Base-by-base conservation (phyloP, 2,888 invertebrate genomes). In the Cepaea hortensis region DNA sequence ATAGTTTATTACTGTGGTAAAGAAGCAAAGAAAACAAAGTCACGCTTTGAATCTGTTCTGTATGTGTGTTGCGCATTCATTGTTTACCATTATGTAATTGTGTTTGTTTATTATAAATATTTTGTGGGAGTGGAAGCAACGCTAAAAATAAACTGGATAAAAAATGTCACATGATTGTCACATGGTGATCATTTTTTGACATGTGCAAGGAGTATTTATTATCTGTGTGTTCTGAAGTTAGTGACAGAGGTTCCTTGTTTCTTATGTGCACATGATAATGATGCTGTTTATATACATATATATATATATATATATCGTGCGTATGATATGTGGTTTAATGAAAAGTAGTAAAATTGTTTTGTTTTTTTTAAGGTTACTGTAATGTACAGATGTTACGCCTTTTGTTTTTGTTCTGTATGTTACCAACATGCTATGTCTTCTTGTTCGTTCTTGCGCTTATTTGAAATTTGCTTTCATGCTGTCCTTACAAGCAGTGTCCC, bases 141-240 rank as follows among this genome's bases (percentile, higher is more conserved):
- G 13, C 55, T 61, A n/a, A 13, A 13, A 35, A 62, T 55, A 5
- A 62, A 18, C 35, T 48, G 48, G 15, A 62, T 7, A 35, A 79
- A 61, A 46, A 35, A 35, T 55, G 77, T 77, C 55, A 55, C 11
- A 55, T 50, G 13, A 79, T 79, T 62, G 23, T 79, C 61, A 77
- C n/a, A 77, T 35, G 35, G 46, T 79, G 79, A 62, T 62, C 35
- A 2, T 79, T 62, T 35, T 79, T 79, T 6, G 62, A 79, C 62
- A 62, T 18, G 13, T 62, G 62, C 23, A 6, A 35, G 23, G 35
- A 35, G 62, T 79, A 79, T 79, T 79, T 79, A 79, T 79, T 79
- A 23, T 79, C 35, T 79, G 23, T 46, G 35, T 79, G 79, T 79
- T 20, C 18, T 62, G n/a, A 79, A 35, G 35, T 23, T 35, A 79